These are phyloP conservation scores for Leptocoma aspasia DNA, from an alignment of 2,113 vertebrate species.

Conservation along the genomic window DNA sequence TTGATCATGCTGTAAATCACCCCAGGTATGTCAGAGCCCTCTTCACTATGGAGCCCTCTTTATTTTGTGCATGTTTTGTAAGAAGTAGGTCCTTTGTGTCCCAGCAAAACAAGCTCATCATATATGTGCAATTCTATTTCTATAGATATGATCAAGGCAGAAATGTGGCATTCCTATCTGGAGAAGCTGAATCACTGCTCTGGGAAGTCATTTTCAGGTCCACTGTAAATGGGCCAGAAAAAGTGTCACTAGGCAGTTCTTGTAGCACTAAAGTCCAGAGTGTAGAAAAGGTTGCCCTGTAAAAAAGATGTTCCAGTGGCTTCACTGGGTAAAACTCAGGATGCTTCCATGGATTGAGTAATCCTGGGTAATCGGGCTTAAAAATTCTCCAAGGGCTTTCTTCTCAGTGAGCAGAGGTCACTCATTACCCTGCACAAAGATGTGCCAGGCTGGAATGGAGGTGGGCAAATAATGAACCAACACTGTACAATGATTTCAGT, in stretches of 20 bases:
- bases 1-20: background rate
- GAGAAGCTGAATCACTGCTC: background rate
- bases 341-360: background rate
- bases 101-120: background rate
- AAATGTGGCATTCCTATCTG: background rate
- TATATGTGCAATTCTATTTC: background rate
- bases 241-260: background rate
- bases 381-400: background rate
- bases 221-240: background rate
- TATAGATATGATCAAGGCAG: background rate
- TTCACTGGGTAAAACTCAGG: background rate
- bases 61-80: background rate
- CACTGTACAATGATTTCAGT: background rate
- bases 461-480: background rate
- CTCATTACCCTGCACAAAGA: background rate
- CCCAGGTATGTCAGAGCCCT: background rate
- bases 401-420: background rate
- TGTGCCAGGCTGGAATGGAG: accelerated
- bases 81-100: background rate
- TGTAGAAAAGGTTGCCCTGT: background rate
- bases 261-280: background rate
- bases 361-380: background rate
- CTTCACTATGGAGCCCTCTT: background rate
- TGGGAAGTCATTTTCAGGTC: background rate
- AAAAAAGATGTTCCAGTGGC: background rate